phyloP scores from a whole-genome alignment of 2,113 vertebrate species.

The Corydoras sp. region DNA sequence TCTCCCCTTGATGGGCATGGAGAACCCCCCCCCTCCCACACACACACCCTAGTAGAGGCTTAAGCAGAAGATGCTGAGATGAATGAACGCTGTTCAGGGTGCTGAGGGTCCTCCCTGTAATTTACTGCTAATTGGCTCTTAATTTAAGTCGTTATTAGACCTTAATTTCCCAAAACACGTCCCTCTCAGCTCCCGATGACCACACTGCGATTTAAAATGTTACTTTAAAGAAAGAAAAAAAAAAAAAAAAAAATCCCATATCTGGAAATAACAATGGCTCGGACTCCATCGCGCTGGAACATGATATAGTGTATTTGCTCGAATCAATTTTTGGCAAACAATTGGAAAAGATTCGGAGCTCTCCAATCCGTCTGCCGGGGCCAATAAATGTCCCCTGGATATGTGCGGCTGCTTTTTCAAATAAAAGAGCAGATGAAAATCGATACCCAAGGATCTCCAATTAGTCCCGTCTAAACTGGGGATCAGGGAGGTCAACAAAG shows the following conservation, averaged over 20 bases:
- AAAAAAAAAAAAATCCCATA: not conserved
- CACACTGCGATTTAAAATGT: too few species aligned
- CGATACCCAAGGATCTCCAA: slow-evolving; percentile 65
- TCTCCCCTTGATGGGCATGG: too few species aligned
- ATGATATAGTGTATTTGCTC: slow-evolving; percentile 33
- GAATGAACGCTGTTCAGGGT: too few species aligned
- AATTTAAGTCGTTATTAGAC: too few species aligned
- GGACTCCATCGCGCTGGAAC: slow-evolving; percentile 16
- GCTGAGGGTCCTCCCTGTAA: too few species aligned
- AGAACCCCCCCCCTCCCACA: too few species aligned
- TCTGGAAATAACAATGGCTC: slow-evolving; percentile 7
- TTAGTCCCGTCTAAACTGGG: slow-evolving; percentile 64
- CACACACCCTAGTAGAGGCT: too few species aligned
- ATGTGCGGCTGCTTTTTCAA: slow-evolving; percentile 46
- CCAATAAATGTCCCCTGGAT: slow-evolving; percentile 35
- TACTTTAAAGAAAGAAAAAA: not conserved
- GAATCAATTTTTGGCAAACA: slow-evolving; percentile 41
- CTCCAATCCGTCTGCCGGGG: slow-evolving; percentile 10
- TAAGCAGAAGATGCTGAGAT: too few species aligned
- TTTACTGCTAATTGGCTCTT: too few species aligned
- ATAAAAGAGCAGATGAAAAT: slow-evolving; percentile 77
- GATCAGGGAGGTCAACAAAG: slow-evolving; percentile 68
- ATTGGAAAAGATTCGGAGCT: slow-evolving; percentile 23
- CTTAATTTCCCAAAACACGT: too few species aligned
- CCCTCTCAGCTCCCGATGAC: too few species aligned